Evolutionary conservation across 92 coral and sea anemone genomes (phyloP).

Genomic region (Epizoanthus illoricatus): DNA sequence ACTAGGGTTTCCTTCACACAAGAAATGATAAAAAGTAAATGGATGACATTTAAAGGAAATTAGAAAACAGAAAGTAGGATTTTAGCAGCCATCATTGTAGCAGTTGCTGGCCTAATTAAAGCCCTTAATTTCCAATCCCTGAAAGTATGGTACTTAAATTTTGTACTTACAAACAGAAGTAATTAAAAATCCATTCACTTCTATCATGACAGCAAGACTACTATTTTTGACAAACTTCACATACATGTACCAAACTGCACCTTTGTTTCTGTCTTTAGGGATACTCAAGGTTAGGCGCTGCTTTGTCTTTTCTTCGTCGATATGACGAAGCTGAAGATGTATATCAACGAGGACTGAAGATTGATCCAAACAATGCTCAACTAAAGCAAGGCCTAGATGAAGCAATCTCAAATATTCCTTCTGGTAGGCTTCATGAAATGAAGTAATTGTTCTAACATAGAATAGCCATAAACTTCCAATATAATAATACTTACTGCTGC

Average conservation of each 20-base stretch:
- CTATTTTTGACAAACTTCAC: not conserved
- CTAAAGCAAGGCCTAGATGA: conserved; percentile 79
- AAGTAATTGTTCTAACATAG: not conserved
- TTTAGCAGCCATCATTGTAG: no score
- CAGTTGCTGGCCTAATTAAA: no score
- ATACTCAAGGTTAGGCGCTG: conserved; percentile 94
- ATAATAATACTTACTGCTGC: no score
- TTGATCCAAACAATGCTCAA: conserved; percentile 89
- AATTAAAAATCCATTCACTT: not conserved
- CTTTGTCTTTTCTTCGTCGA: conserved; percentile 73
- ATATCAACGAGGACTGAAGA: conserved; percentile 72
- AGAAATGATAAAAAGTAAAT: no score
- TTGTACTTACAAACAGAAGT: not conserved
- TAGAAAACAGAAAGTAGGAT: no score
- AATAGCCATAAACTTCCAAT: not conserved
- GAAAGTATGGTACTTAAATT: no score
- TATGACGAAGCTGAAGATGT: conserved; percentile 77
- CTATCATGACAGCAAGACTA: not conserved
- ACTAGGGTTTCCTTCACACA: no score
- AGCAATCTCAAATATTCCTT: conserved; percentile 35
- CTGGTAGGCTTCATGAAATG: conserved; percentile 28
- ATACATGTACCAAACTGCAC: not conserved
- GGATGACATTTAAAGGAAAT: no score
- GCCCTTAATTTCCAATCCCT: no score
- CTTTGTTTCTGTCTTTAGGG: conserved; percentile 57